A percentile compares a stretch with the other conserved stretches of the same genome.
Evolutionary conservation across 2,113 vertebrate genomes (phyloP).

Genomic region (Pungitius pungitius): DNA sequence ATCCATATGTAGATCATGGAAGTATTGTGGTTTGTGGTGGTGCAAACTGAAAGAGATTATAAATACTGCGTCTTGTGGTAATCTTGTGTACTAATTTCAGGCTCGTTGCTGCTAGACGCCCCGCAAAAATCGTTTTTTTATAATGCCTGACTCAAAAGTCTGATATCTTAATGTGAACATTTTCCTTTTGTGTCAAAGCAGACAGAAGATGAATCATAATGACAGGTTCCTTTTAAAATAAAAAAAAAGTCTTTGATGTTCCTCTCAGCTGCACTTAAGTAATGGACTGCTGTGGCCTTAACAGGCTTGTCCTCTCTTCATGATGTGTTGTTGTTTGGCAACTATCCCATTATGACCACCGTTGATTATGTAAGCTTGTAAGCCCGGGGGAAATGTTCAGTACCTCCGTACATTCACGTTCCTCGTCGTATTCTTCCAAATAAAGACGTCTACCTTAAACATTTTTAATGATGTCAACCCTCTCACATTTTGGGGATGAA

Average conservation of each 20-base stretch:
- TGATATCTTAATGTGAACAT: not conserved
- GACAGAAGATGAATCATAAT: constrained; percentile 26
- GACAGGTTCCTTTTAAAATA: constrained; percentile 4
- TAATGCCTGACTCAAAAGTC: constrained; percentile 15
- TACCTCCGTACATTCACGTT: constrained; percentile 2
- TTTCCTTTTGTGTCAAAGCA: constrained; percentile 24
- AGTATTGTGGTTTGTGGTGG: not conserved
- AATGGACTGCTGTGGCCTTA: constrained; percentile 11
- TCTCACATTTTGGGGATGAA: not conserved
- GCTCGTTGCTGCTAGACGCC: not conserved
- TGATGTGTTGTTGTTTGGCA: constrained; percentile 32
- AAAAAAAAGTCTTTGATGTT: not conserved
- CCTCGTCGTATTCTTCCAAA: constrained; percentile 1
- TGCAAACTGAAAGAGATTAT: not conserved
- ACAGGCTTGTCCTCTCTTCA: constrained; percentile 3
- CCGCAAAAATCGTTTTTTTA: constrained; percentile 15
- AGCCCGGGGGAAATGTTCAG: constrained; percentile 10
- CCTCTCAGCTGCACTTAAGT: not conserved
- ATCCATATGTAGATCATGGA: not conserved
- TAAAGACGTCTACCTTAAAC: not conserved
- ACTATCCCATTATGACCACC: constrained; percentile 4
- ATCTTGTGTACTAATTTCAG: constrained; percentile 4
- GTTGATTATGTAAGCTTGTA: constrained; percentile 31
- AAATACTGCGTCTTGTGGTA: not conserved
- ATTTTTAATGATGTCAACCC: constrained; percentile 27